Evolutionary conservation across 2,797 vertebrate genomes (phyloP), one percentile per base, ranked within the genome.

Genomic region (Tokudaia tokunoshimensis): DNA sequence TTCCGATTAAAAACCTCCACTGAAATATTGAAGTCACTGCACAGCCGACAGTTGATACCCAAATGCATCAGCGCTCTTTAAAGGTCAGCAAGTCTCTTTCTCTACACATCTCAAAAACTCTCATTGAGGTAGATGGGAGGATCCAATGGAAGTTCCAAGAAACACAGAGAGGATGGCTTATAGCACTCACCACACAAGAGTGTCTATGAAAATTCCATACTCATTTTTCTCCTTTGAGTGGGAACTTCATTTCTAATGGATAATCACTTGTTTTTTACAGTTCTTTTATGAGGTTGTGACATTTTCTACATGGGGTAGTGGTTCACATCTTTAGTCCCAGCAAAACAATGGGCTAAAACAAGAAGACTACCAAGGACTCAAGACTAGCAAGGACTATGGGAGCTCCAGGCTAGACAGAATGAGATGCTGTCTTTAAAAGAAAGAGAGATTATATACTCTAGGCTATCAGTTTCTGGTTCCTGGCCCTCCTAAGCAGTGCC

Each of bases 61-160:
- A 96, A 92, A 95, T 55, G 95, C 93, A 96, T 91, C 94, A 26
- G 89, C 20, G 1, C 67, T 97, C 95, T 97, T 97, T 96, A 98
- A 98, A 98, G 97, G 97, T 98, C 97, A 97, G 78, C 65, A 88
- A 97, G 91, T 93, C 95, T 97, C 80, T 93, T 92, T 96, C 92
- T 93, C 81, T 96, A 59, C 63, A 83, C 26, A 59, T 92, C 96
- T 98, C 97, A 97, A 96, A 98, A 98, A 97, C 95, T 97, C 92
- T 89, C 89, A 59, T 2, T 97, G 97, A 97, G 88, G 63, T 41
- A 93, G 93, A 91, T 0, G 0, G 61, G 92, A 59, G 94, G 95
- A 93, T 47, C 88, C 78, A 81, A 3, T 1, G 78, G 76, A 94
- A 47, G 31, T 65, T 85, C 92, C 19, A 44, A 95, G 76, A 67